Conservation (phyloP, 1,140 invertebrate species). For the Drosophila baimaii region DNA sequence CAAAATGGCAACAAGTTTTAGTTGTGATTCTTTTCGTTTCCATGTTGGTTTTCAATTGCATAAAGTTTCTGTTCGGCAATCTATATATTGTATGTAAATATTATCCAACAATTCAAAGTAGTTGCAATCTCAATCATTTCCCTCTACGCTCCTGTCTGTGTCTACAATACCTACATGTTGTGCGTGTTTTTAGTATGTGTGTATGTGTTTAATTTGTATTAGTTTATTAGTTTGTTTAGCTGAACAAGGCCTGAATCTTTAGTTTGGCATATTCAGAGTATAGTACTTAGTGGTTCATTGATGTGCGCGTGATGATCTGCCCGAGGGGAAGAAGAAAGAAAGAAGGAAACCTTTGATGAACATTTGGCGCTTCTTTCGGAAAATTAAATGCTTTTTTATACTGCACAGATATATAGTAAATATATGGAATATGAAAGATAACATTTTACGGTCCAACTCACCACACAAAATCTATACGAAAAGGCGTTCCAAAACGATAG, state of each 20-base stretch:
- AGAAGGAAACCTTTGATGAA: conserved; percentile 21
- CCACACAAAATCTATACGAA: conserved; percentile 76
- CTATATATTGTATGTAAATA: conserved; percentile 50
- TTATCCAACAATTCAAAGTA: conserved; percentile 47
- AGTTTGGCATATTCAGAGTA: conserved; percentile 30
- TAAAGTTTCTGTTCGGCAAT: conserved; percentile 64
- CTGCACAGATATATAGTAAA: conserved; percentile 39
- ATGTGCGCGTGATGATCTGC: conserved; percentile 7
- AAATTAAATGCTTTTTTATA: conserved; percentile 50
- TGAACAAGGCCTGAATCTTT: conserved; percentile 8
- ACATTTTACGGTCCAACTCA: conserved; percentile 61
- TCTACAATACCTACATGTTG: conserved; percentile 31
- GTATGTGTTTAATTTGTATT: conserved; percentile 5
- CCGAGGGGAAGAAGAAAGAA: conserved; percentile 2
- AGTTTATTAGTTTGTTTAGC: conserved; percentile 19
- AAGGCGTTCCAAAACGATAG: conserved; percentile 24
- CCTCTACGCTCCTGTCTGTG: conserved; percentile 42
- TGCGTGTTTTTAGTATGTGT: conserved; percentile 38
- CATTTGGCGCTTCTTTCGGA: conserved; percentile 26
- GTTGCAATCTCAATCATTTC: conserved; percentile 59
- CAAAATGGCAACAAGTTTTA: conserved; percentile 53
- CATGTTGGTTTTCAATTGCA: conserved; percentile 77
- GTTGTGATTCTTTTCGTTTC: conserved; percentile 49
- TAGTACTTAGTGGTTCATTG: conserved; percentile 5
- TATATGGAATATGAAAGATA: conserved; percentile 10